phyloP scores from a whole-genome alignment of 2,888 invertebrate species.

The Ornithoptera priamus region DNA sequence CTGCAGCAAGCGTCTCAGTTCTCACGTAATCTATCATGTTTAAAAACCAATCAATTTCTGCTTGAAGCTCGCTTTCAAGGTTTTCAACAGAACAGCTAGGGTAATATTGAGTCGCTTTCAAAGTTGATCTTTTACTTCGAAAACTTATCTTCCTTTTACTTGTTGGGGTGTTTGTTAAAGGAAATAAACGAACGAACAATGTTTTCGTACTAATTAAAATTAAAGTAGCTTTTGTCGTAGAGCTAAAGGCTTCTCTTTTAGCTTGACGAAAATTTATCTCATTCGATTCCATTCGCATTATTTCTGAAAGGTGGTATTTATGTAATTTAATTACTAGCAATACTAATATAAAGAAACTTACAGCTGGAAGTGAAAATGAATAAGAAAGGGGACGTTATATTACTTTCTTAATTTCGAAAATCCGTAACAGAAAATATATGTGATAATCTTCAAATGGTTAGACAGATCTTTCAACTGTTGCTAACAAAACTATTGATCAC shows the following conservation, averaged over 20 bases:
- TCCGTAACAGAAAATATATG: no score
- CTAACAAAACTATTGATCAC: no score
- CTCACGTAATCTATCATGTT: slow-evolving; percentile 19
- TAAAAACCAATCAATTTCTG: slow-evolving; percentile 22
- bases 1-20: slow-evolving; percentile 1
- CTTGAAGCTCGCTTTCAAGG: slow-evolving; percentile 15
- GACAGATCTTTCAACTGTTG: no score
- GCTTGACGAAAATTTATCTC: no score
- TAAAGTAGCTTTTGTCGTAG: background rate
- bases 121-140: slow-evolving; percentile 17
- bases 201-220: background rate
- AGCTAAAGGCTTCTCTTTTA: background rate
- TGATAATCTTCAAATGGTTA: no score
- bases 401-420: no score
- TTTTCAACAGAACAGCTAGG: slow-evolving; percentile 22
- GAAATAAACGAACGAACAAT: background rate
- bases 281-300: no score
- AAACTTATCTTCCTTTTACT: slow-evolving; percentile 1
- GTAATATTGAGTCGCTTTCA: slow-evolving; percentile 18
- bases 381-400: no score
- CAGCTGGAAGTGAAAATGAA: no score
- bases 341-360: no score
- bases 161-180: slow-evolving; percentile 7
- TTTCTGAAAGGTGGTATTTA: no score
- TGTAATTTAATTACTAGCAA: no score